Percentiles rank a stretch among this genome's conserved stretches.
These are phyloP conservation scores for Taeniopygia guttata DNA, from an alignment of 2,797 vertebrate genomes.

Conservation along the genomic window DNA sequence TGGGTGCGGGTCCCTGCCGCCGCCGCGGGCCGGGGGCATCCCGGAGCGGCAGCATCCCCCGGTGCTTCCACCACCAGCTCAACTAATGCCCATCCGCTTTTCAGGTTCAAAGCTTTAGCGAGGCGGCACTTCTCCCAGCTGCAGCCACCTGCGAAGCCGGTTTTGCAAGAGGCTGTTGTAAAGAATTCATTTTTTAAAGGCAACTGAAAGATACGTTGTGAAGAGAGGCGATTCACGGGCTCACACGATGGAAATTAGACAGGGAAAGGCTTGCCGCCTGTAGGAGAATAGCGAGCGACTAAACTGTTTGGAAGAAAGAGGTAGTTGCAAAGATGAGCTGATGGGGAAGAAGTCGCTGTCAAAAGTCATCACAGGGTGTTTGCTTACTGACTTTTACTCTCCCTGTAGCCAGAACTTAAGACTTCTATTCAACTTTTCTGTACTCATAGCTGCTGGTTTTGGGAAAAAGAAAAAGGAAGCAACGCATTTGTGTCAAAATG, in stretches of 20 bases:
- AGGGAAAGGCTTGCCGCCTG: background rate
- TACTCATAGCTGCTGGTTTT: background rate
- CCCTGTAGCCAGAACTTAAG: background rate
- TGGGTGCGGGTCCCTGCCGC: background rate
- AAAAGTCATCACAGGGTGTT: background rate
- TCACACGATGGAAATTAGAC: background rate
- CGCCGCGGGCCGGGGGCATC: background rate
- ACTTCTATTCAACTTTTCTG: background rate
- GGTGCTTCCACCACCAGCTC: background rate
- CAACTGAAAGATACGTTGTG: background rate
- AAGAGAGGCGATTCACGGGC: background rate
- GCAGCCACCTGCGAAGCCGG: background rate
- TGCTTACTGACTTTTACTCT: background rate
- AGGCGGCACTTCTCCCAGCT: background rate
- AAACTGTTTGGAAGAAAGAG: background rate
- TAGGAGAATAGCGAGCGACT: background rate
- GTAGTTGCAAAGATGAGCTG: background rate
- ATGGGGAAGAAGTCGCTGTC: background rate
- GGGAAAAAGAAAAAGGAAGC: background rate
- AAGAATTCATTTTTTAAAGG: background rate
- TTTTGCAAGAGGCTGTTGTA: background rate
- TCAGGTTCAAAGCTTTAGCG: background rate
- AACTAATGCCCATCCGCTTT: background rate
- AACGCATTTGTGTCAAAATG: background rate
- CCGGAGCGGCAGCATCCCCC: background rate